Percentiles rank a stretch among this genome's conserved stretches.
phyloP scores from a whole-genome alignment of 2,797 vertebrate genomes.

The Tympanoctomys barrerae region DNA sequence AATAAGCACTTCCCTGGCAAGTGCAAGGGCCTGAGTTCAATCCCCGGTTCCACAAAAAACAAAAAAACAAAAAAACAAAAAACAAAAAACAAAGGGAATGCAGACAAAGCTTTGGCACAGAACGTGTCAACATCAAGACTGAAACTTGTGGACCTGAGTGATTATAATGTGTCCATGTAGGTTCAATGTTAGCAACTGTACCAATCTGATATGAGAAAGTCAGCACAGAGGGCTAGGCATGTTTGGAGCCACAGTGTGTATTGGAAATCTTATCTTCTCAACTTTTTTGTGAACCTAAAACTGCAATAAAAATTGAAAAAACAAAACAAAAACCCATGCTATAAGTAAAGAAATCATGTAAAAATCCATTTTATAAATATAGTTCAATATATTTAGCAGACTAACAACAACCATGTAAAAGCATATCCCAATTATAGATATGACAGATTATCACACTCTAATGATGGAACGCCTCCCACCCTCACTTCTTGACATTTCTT shows the following conservation, averaged over 20 bases:
- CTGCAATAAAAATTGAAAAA: neutral
- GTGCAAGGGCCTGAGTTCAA: no score
- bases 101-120: neutral
- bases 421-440: neutral
- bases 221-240: neutral
- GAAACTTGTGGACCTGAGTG: neutral
- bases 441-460: constrained; percentile 5
- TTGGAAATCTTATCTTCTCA: neutral
- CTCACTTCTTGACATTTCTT: neutral
- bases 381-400: neutral
- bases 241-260: neutral
- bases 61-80: no score
- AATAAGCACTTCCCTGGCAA: no score
- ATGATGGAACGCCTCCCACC: neutral
- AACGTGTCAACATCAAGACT: neutral
- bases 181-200: neutral
- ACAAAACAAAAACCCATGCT: neutral
- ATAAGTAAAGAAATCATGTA: neutral
- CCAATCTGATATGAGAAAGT: neutral
- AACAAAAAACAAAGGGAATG: neutral
- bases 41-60: no score
- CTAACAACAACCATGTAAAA: constrained; percentile 40
- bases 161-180: neutral
- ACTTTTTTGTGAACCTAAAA: neutral
- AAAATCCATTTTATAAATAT: constrained; percentile 43